phyloP scores from a whole-genome alignment of 1,140 invertebrate species.

The Oreohelix idahoensis region DNA sequence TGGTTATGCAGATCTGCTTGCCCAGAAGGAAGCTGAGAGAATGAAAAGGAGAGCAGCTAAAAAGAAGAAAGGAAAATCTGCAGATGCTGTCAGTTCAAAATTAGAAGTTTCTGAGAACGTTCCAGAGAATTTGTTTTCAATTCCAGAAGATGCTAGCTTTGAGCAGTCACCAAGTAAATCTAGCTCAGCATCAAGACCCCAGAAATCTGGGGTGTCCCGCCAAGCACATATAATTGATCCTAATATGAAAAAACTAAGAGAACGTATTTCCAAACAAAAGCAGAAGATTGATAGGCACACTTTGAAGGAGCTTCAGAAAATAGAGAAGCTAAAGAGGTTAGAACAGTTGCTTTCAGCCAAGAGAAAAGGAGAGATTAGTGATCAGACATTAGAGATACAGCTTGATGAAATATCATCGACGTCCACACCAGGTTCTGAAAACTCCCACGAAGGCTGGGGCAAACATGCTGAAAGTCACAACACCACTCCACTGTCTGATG shows the following conservation, averaged over 20 bases:
- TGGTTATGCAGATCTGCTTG: constrained; percentile 44
- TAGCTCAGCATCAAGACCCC: constrained; percentile 22
- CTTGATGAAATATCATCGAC: constrained; percentile 60
- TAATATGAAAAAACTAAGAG: constrained; percentile 68
- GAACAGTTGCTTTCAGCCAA: constrained; percentile 63
- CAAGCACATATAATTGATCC: constrained; percentile 67
- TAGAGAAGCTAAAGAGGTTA: constrained; percentile 65
- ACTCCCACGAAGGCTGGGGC: constrained; percentile 39
- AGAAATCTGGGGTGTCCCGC: constrained; percentile 24
- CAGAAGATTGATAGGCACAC: constrained; percentile 58
- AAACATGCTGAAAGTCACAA: constrained; percentile 47
- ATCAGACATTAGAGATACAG: constrained; percentile 55
- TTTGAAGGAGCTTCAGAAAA: constrained; percentile 55
- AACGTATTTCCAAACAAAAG: constrained; percentile 55
- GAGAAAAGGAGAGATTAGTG: constrained; percentile 54
- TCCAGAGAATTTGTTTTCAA: constrained; percentile 49
- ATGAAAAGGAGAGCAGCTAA: constrained; percentile 33
- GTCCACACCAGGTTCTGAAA: constrained; percentile 47
- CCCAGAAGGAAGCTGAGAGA: constrained; percentile 38
- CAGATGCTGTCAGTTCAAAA: not conserved
- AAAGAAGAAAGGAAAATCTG: constrained; percentile 41
- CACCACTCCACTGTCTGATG: constrained; percentile 36
- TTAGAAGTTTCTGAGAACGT: not conserved
- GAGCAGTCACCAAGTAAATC: constrained; percentile 43
- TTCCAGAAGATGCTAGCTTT: constrained; percentile 51